These are phyloP conservation scores for Myotis findleyi DNA, from an alignment of 2,797 vertebrate genomes.

Conservation along the genomic window DNA sequence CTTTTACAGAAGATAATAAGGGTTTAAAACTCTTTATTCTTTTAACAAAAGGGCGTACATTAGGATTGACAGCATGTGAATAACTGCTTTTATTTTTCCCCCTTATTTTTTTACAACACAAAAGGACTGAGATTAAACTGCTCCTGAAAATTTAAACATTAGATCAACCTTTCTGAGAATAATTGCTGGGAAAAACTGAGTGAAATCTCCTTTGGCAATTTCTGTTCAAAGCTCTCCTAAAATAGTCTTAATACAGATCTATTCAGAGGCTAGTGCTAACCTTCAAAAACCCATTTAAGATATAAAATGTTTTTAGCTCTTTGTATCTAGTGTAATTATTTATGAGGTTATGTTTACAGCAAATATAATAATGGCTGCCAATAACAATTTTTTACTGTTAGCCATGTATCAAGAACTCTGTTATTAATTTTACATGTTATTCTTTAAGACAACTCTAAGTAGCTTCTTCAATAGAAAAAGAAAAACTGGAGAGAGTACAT, in stretches of 20 bases:
- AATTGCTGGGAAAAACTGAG: slow-evolving; percentile 65
- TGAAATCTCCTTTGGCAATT: slow-evolving; percentile 60
- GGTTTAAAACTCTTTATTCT: slow-evolving; percentile 60
- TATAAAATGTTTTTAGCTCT: slow-evolving; percentile 55
- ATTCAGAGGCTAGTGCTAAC: slow-evolving; percentile 36
- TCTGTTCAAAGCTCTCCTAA: slow-evolving; percentile 67
- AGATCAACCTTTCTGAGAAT: slow-evolving; percentile 72
- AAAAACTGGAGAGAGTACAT: neutral
- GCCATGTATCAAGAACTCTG: neutral
- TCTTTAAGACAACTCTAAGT: neutral
- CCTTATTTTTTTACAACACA: slow-evolving; percentile 58
- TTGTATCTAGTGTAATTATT: slow-evolving; percentile 41
- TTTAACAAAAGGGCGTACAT: slow-evolving; percentile 47
- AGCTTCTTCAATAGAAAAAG: slow-evolving; percentile 22
- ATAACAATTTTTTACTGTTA: neutral
- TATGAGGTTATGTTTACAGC: slow-evolving; percentile 20
- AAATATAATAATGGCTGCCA: slow-evolving; percentile 25
- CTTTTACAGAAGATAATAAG: slow-evolving; percentile 49
- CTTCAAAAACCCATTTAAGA: slow-evolving; percentile 68
- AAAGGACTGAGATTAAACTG: slow-evolving; percentile 63
- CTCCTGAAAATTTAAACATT: slow-evolving; percentile 70
- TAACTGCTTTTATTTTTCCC: slow-evolving; percentile 51
- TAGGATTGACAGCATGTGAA: slow-evolving; percentile 61
- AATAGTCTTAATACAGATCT: slow-evolving; percentile 30
- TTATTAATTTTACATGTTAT: slow-evolving; percentile 20